Base-by-base conservation (phyloP, 2,888 invertebrate species). In the Cerastis leucographa region DNA sequence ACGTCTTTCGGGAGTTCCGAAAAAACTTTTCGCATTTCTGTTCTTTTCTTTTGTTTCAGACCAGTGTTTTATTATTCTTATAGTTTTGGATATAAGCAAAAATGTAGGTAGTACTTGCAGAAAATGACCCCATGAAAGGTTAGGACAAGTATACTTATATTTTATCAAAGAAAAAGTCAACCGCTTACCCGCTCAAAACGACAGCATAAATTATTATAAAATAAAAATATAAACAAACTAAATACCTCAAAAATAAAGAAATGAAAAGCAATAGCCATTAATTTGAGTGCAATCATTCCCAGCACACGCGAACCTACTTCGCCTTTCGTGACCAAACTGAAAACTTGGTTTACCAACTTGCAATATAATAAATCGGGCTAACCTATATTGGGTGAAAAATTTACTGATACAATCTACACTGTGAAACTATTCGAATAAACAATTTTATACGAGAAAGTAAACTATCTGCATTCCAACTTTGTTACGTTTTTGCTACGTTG, bases 311-410 rank as follows among this genome's bases (percentile, higher is more conserved):
- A 86, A 40, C 46, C 25, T 3, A 11, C 51, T 62, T 29, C 66
- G 76, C 72, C 62, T 82, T 83, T 84, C 84, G 87, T 87, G 88
- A 86, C 80, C 70, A 66, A 76, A 81, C 70, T 75, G 17, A 42
- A 80, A 82, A 78, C 75, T 73, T 79, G 59, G 46, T 54, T 54
- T 70, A 71, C 29, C 40, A 76, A 75, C 76, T 76, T 68, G 72
- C 44, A 75, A 79, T 76, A 75, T 78, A 79, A 80, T 86, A 85
- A 85, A 83, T 76, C 68, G 67, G 46, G 25, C 19, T 73, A 76
- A 80, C 76, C 25, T 61, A 51, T 65, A 69, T 83, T 65, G 64
- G 71, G 70, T 84, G 81, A 81, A 74, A 83, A 80, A 80, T 80
- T 3, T 73, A 69, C 71, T 68, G 64, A 83, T 80, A 69, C 49